Evolutionary conservation across 2,888 invertebrate species (phyloP).

Genomic region (Vesta saturnalis): DNA sequence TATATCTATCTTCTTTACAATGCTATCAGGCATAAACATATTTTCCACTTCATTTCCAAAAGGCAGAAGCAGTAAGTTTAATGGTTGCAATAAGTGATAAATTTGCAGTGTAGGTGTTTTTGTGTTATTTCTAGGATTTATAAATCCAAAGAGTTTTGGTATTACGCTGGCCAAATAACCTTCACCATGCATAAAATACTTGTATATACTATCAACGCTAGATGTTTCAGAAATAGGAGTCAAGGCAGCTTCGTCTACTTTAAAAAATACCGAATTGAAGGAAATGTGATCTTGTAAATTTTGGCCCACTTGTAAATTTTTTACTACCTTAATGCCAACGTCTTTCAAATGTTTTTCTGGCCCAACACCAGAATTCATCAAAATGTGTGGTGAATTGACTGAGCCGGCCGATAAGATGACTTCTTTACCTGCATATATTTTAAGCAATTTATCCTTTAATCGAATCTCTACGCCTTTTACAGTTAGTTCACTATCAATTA

Average conservation of each 20-base stretch:
- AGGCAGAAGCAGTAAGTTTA: not conserved
- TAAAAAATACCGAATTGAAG: conserved; percentile 10
- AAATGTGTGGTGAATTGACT: not conserved
- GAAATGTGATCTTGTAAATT: not conserved
- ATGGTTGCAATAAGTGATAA: not conserved
- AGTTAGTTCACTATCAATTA: conserved; percentile 38
- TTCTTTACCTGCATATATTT: not conserved
- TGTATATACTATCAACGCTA: conserved; percentile 49
- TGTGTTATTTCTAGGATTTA: not conserved
- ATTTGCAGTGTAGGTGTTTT: not conserved
- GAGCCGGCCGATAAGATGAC: not conserved
- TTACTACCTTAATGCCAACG: not conserved
- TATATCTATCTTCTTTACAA: not conserved
- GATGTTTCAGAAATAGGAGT: conserved; percentile 20
- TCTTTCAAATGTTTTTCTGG: not conserved
- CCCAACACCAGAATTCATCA: not conserved
- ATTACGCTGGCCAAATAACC: conserved; percentile 64
- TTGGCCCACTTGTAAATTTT: not conserved
- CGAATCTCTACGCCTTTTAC: conserved; percentile 60
- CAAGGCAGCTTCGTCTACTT: not conserved
- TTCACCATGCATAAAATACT: conserved; percentile 62
- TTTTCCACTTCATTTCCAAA: too few relatives aligned
- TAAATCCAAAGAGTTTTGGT: not conserved
- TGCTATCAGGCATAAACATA: not conserved
- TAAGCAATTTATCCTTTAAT: conserved; percentile 44